Evolutionary conservation across 2,113 vertebrate genomes (phyloP), one percentile per base, ranked within the genome.

Genomic region (Oreotrochilus melanogaster): DNA sequence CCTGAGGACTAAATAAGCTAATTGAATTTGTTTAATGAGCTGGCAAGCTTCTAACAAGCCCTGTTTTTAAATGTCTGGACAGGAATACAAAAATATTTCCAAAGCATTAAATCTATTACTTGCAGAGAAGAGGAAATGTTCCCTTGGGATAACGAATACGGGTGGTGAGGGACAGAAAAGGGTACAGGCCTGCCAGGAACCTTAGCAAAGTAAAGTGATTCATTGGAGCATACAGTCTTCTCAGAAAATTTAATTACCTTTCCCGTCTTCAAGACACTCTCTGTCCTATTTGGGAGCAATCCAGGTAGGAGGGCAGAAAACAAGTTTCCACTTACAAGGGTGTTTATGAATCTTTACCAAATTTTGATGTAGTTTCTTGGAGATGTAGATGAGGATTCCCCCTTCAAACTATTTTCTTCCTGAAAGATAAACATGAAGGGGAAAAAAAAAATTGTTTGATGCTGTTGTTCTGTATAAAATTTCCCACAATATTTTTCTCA

Each of bases 11-110:
- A 85, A 94, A 62, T 70, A 70, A 92, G 67, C 70, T 86, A 88
- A 93, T 94, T 95, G 31, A 80, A 65, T 95, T 90, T 86, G n/a
- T 45, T 93, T 90, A 96, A 97, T 31, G 90, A 95, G 62, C 62
- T 95, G 67, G 88, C 93, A 95, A 93, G 74, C 78, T 58, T 82
- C 75, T 96, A 80, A 95, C 58, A 76, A 94, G 61, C 14, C 28
- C 50, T 73, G 86, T 28, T 79, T 93, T 90, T 86, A 86, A 90
- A 86, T 0, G n/a, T 61, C 82, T 90, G 81, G 58, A 78, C 51
- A 62, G 62, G 74, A 89, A 78, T 28, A 92, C 16, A 74, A 66
- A 70, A 83, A 67, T 60, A 75, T 86, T 92, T 58, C 54, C 51
- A 78, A 88, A 76, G 60, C 58, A 74, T 56, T 80, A 91, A 88